Evolutionary conservation across 2,888 invertebrate species (phyloP).

Genomic region (Clivina fossor): DNA sequence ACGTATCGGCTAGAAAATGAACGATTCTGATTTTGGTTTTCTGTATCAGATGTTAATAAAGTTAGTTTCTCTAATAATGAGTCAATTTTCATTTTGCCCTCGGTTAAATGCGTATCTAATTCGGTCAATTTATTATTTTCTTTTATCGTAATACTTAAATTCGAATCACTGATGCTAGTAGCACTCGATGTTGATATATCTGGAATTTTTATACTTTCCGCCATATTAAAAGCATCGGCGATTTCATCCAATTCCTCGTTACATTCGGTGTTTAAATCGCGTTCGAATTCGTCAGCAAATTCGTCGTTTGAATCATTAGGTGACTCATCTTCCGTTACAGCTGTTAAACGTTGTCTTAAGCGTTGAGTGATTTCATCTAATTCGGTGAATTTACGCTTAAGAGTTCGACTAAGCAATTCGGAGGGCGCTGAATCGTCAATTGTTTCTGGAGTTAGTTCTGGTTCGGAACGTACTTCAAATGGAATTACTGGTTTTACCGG

Average conservation of each 20-base stretch:
- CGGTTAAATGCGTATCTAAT: constrained; percentile 42
- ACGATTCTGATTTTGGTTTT: constrained; percentile 22
- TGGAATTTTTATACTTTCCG: background rate
- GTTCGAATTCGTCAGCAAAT: constrained; percentile 60
- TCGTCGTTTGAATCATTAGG: constrained; percentile 52
- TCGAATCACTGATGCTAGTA: no score
- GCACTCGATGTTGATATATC: background rate
- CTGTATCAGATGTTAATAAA: constrained; percentile 43
- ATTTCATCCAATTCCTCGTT: constrained; percentile 40
- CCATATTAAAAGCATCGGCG: background rate
- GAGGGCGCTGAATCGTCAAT: constrained; percentile 42
- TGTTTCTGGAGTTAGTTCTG: constrained; percentile 8
- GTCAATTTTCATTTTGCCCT: constrained; percentile 50
- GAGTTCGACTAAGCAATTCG: constrained; percentile 53
- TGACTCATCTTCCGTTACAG: constrained; percentile 59
- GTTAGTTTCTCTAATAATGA: constrained; percentile 49
- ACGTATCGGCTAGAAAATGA: constrained; percentile 46
- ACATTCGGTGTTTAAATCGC: constrained; percentile 57
- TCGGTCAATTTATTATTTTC: background rate
- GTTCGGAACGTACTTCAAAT: constrained; percentile 31
- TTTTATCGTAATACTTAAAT: constrained; percentile 13
- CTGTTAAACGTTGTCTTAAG: constrained; percentile 58
- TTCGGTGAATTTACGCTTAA: constrained; percentile 64
- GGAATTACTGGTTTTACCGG: constrained; percentile 28
- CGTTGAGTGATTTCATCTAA: constrained; percentile 65